Evolutionary conservation across 2,888 invertebrate species (phyloP).

Genomic region (Philopedon plagiatum): DNA sequence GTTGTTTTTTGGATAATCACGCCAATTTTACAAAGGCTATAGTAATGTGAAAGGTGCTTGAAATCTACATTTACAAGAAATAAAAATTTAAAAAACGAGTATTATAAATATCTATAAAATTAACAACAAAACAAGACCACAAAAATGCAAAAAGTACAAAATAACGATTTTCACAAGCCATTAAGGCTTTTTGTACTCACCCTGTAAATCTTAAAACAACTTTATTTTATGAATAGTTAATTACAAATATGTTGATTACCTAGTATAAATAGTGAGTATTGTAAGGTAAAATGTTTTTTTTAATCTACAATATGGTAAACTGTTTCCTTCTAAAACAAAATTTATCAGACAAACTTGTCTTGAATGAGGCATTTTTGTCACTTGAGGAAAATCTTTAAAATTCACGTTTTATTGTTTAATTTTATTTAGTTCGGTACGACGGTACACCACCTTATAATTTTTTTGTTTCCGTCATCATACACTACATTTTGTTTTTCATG

Average conservation of each 20-base stretch:
- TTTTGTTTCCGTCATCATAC: no score
- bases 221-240: constrained; percentile 32
- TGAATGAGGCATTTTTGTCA: constrained; percentile 9
- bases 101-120: constrained; percentile 65
- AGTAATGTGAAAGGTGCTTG: background rate
- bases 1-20: background rate
- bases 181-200: constrained; percentile 60
- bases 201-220: constrained; percentile 55
- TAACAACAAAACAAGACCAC: constrained; percentile 64
- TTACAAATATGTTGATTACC: constrained; percentile 50
- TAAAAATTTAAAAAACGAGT: constrained; percentile 51
- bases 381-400: constrained; percentile 5
- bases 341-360: constrained; percentile 11
- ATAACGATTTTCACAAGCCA: constrained; percentile 52
- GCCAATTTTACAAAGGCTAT: background rate
- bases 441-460: no score
- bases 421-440: no score
- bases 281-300: constrained; percentile 65
- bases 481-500: no score
- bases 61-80: constrained; percentile 13
- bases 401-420: no score
- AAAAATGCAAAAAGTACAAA: constrained; percentile 56
- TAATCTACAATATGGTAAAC: constrained; percentile 68
- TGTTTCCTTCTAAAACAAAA: constrained; percentile 52
- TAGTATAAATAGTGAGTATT: constrained; percentile 65